phyloP scores from a whole-genome alignment of 2,888 invertebrate species.

The Acanthacorydalis orientalis region DNA sequence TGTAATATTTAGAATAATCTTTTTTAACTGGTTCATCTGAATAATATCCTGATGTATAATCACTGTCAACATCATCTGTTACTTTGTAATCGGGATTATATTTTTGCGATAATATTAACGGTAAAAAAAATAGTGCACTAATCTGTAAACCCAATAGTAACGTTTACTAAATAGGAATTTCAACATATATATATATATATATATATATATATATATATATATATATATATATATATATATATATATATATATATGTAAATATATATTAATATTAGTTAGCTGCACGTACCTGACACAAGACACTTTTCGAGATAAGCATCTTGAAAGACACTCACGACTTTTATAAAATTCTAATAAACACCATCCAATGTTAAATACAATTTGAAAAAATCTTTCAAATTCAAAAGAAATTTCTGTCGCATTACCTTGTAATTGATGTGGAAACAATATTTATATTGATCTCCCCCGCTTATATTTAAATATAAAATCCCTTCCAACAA shows the following conservation, averaged over 20 bases:
- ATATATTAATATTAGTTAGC: background rate
- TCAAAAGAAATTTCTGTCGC: too few species aligned
- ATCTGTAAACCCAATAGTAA: constrained; percentile 11
- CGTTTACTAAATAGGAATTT: too few species aligned
- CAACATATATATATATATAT: background rate
- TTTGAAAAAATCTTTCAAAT: too few species aligned
- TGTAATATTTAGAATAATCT: constrained; percentile 24
- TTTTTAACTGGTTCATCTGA: constrained; percentile 14
- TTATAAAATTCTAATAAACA: too few species aligned
- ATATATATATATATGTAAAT: background rate
- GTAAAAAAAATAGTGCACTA: constrained; percentile 13
- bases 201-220: background rate
- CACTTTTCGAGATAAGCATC: too few species aligned
- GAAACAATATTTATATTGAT: too few species aligned
- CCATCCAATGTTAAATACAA: too few species aligned
- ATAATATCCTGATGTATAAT: constrained; percentile 14
- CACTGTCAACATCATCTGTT: constrained; percentile 14
- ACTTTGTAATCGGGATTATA: constrained; percentile 14
- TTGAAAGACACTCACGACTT: too few species aligned
- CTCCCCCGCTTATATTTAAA: too few species aligned
- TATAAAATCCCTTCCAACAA: too few species aligned
- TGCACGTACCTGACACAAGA: too few species aligned
- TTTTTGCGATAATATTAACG: constrained; percentile 12
- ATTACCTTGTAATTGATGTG: too few species aligned
- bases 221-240: background rate